These are phyloP conservation scores for Gobio gobio DNA, from an alignment of 2,113 vertebrate species.

Conservation along the genomic window DNA sequence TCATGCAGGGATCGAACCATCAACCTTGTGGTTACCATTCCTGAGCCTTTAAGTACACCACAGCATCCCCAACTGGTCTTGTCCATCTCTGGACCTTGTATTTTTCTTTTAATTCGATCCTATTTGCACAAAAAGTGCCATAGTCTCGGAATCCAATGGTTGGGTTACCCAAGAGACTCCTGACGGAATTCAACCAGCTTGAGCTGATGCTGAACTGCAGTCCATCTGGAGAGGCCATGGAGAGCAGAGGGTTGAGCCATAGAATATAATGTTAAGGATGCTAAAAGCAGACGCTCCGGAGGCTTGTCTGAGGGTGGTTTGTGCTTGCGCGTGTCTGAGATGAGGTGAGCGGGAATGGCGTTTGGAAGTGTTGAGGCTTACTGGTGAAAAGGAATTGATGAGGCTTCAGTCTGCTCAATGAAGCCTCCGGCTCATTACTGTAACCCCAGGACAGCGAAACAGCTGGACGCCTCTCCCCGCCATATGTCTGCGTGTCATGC, in stretches of 20 bases:
- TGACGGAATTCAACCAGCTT: not conserved
- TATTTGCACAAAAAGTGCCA: not conserved
- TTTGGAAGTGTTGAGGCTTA: constrained; percentile 68
- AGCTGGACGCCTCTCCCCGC: constrained; percentile 71
- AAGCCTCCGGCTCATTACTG: constrained; percentile 76
- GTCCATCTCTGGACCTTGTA: not conserved
- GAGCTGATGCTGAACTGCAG: constrained; percentile 20
- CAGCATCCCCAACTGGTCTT: not conserved
- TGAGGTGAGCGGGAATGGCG: constrained; percentile 22
- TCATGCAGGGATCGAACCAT: not conserved
- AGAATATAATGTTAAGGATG: constrained; percentile 19
- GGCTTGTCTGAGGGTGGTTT: constrained; percentile 12
- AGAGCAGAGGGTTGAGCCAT: constrained; percentile 5
- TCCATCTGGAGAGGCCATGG: constrained; percentile 12
- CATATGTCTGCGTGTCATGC: constrained; percentile 60
- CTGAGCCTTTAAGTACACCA: constrained; percentile 1
- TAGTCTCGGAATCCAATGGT: not conserved
- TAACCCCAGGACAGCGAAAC: constrained; percentile 71
- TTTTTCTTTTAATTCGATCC: not conserved
- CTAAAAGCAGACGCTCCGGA: constrained; percentile 33
- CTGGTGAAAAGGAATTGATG: constrained; percentile 76
- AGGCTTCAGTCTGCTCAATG: constrained; percentile 70
- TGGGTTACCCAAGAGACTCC: not conserved
- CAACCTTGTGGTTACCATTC: not conserved
- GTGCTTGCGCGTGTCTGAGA: not conserved